phyloP scores from a whole-genome alignment of 2,113 vertebrate genomes.

The Plotosus lineatus region DNA sequence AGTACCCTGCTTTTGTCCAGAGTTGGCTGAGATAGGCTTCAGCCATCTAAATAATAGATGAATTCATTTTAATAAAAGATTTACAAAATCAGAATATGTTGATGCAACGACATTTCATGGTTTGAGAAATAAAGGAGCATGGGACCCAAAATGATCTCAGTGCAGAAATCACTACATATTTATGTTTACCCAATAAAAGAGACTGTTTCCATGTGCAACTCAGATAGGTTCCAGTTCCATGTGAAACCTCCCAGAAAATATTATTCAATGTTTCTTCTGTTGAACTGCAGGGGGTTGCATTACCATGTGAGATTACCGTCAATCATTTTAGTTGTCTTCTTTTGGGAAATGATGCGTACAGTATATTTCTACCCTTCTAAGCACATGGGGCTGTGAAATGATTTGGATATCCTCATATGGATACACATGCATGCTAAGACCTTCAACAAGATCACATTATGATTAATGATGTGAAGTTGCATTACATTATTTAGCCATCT shows the following conservation, averaged over 20 bases:
- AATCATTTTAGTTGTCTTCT: background rate
- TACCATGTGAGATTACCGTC: background rate
- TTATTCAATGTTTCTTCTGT: background rate
- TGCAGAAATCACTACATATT: background rate
- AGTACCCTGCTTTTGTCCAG: no score
- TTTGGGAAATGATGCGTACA: background rate
- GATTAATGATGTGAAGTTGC: background rate
- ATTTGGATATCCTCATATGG: background rate
- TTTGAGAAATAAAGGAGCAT: background rate
- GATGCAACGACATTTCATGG: background rate
- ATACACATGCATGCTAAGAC: background rate
- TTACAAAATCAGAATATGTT: background rate
- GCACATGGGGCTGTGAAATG: background rate
- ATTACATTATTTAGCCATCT: background rate
- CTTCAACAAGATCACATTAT: background rate
- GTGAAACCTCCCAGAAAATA: background rate
- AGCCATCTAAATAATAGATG: no score
- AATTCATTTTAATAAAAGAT: background rate
- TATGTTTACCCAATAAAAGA: background rate
- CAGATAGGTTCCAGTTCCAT: background rate
- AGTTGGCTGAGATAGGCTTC: no score
- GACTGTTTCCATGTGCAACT: background rate
- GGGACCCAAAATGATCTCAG: background rate
- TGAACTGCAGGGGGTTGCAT: background rate
- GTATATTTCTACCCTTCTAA: background rate